Conservation (phyloP, 2,888 invertebrate genomes). For the Caenorhabditis panamensis region DNA sequence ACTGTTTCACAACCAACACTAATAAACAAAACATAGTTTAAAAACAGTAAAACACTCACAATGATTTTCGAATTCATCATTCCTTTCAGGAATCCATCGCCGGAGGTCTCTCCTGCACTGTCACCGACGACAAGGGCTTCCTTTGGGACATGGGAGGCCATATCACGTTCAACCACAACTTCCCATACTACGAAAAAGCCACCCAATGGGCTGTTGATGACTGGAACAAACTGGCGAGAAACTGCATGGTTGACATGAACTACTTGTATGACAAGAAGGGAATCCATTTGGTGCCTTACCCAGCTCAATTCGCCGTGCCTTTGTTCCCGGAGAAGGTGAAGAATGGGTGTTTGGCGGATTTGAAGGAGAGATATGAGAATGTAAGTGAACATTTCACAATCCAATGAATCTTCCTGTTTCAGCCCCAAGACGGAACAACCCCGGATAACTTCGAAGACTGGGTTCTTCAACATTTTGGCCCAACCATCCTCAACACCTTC, state of each 20-base stretch:
- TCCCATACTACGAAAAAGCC: constrained; percentile 80
- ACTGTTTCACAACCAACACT: too few species aligned
- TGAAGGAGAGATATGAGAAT: constrained; percentile 80
- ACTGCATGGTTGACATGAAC: constrained; percentile 81
- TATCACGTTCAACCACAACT: constrained; percentile 81
- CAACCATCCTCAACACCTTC: constrained; percentile 78
- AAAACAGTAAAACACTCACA: too few species aligned
- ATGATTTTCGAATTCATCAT: too few species aligned
- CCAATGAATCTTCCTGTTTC: constrained; percentile 8
- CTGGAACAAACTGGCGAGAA: constrained; percentile 79
- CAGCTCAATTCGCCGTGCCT: constrained; percentile 81
- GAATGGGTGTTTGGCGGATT: constrained; percentile 72
- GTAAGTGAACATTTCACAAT: constrained; percentile 41
- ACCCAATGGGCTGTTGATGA: constrained; percentile 80
- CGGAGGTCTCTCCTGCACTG: constrained; percentile 80
- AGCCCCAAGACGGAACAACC: constrained; percentile 48
- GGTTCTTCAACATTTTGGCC: constrained; percentile 80
- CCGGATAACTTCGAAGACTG: constrained; percentile 80
- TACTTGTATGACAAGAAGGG: constrained; percentile 76
- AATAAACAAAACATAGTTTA: too few species aligned
- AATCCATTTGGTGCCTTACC: constrained; percentile 79
- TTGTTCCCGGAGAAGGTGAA: constrained; percentile 78
- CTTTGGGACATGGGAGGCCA: constrained; percentile 81
- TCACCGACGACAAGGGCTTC: constrained; percentile 79
- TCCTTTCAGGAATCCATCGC: constrained; percentile 67